phyloP scores from a whole-genome alignment of 2,888 invertebrate species.

The Hybos culiciformis region DNA sequence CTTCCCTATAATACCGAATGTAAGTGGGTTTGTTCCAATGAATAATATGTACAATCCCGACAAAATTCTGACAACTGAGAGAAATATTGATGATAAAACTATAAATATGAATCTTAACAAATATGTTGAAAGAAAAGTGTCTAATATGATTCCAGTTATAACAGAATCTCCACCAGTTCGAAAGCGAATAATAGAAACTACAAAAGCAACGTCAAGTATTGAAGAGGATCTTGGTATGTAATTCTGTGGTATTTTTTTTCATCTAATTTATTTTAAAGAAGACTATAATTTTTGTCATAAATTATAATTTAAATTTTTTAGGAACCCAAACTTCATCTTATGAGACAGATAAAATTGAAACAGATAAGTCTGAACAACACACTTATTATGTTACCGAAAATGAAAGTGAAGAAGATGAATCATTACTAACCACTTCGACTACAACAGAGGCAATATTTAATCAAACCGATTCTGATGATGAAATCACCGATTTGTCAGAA shows the following conservation, averaged over 20 bases:
- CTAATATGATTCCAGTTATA: slow-evolving; percentile 11
- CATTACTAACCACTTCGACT: slow-evolving; percentile 11
- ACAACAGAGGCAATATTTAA: slow-evolving; percentile 11
- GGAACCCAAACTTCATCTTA: not conserved
- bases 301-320: too few species aligned
- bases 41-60: slow-evolving; percentile 21
- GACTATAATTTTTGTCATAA: not conserved
- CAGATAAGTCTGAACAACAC: slow-evolving; percentile 7
- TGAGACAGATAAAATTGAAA: not conserved
- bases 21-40: slow-evolving; percentile 62
- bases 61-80: slow-evolving; percentile 26
- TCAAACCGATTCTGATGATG: slow-evolving; percentile 4
- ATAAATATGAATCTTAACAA: slow-evolving; percentile 20
- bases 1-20: slow-evolving; percentile 54
- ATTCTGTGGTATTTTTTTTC: too few species aligned
- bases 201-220: not conserved
- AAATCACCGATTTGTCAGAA: not conserved
- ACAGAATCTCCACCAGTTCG: slow-evolving; percentile 17
- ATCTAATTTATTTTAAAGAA: too few species aligned
- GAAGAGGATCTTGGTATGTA: not conserved
- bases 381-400: slow-evolving; percentile 29
- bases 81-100: slow-evolving; percentile 35
- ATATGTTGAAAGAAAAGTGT: not conserved
- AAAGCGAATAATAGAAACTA: slow-evolving; percentile 1
- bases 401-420: slow-evolving; percentile 16